phyloP scores from a whole-genome alignment of 2,797 vertebrate species.

The Eupleurogrammus muticus region DNA sequence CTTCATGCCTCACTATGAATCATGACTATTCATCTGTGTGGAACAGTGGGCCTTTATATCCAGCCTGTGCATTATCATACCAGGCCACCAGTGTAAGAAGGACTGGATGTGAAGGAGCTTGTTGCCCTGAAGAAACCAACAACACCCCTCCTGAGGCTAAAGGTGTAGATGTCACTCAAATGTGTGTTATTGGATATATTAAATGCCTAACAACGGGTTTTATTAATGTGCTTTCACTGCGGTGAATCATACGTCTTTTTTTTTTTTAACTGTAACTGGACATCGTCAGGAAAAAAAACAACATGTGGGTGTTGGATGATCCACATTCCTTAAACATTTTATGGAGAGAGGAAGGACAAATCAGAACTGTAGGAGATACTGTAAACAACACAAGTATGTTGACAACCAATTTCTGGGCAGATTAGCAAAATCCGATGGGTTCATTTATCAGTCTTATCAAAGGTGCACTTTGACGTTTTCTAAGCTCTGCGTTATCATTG shows the following conservation, averaged over 20 bases:
- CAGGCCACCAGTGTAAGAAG: constrained; percentile 30
- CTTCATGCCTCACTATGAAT: constrained; percentile 63
- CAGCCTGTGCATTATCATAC: constrained; percentile 67
- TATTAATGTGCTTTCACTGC: neutral
- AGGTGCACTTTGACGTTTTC: neutral
- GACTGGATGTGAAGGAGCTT: constrained; percentile 42
- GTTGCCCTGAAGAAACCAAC: constrained; percentile 22
- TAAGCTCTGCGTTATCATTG: neutral
- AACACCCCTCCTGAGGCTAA: constrained; percentile 7
- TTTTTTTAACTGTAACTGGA: constrained; percentile 16
- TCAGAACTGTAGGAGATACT: constrained; percentile 33
- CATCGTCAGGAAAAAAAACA: constrained; percentile 36
- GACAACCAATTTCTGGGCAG: constrained; percentile 4
- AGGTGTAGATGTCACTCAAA: constrained; percentile 2
- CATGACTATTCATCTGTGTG: constrained; percentile 65
- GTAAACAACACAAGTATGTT: constrained; percentile 37
- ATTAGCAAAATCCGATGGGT: neutral
- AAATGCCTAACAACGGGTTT: neutral
- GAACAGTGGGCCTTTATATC: constrained; percentile 73
- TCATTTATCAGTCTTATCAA: neutral
- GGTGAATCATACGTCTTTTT: neutral
- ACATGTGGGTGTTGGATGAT: constrained; percentile 34
- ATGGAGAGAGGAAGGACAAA: constrained; percentile 28
- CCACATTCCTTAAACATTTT: constrained; percentile 44
- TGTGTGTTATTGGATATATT: neutral